A percentile compares a stretch with the other conserved stretches of the same genome.
Conservation (phyloP, 1,140 invertebrate species). For the Saccostrea cuccullata region DNA sequence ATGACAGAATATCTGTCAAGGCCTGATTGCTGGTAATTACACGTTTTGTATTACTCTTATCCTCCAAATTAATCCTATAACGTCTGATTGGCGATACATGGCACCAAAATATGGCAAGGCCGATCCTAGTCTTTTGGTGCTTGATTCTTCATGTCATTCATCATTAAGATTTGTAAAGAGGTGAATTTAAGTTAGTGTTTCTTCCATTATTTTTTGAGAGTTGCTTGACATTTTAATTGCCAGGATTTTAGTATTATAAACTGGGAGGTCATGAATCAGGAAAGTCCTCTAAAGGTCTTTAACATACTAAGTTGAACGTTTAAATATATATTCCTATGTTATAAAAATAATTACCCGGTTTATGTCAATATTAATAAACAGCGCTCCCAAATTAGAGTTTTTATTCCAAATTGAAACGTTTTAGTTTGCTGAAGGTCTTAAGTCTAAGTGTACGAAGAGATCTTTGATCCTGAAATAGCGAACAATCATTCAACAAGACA, state of each 20-base stretch:
- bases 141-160: not conserved
- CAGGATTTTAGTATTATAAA: not conserved
- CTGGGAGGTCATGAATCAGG: not conserved
- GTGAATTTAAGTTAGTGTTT: not conserved
- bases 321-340: not conserved
- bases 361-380: not conserved
- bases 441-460: not conserved
- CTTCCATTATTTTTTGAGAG: not conserved
- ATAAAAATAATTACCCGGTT: not conserved
- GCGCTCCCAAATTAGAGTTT: not conserved
- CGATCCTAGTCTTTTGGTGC: not conserved
- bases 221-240: not conserved
- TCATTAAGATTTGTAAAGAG: not conserved
- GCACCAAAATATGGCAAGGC: not conserved
- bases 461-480: conserved; percentile 26
- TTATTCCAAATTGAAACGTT: conserved; percentile 7
- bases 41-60: conserved; percentile 11
- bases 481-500: not conserved
- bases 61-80: not conserved
- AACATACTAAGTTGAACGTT: not conserved
- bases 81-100: not conserved
- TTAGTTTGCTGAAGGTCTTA: conserved; percentile 16
- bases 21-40: not conserved
- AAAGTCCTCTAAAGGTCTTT: not conserved
- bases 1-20: not conserved